Conservation (phyloP, 1,140 invertebrate species). For the Glomeris maerens region DNA sequence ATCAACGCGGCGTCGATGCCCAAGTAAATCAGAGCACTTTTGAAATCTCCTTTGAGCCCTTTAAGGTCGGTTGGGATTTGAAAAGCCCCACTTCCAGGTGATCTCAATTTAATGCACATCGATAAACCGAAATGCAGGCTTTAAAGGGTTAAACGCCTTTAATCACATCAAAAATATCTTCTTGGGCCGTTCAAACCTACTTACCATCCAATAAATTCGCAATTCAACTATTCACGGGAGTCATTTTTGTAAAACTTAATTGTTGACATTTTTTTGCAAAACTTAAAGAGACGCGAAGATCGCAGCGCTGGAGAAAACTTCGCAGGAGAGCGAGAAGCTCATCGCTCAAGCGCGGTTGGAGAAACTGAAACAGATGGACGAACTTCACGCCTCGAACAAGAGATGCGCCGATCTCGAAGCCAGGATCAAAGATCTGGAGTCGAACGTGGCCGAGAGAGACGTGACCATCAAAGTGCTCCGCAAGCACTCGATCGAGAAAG, state of each 20-base stretch:
- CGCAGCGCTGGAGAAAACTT: constrained; percentile 66
- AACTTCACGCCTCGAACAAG: constrained; percentile 61
- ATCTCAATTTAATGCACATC: no score
- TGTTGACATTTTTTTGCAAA: no score
- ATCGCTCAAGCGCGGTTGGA: constrained; percentile 72
- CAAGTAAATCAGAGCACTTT: constrained; percentile 51
- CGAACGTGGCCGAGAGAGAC: constrained; percentile 70
- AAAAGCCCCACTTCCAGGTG: no score
- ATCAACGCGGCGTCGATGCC: constrained; percentile 70
- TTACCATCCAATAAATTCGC: no score
- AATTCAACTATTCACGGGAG: no score
- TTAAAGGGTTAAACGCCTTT: no score
- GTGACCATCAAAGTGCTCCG: constrained; percentile 80
- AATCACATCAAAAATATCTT: no score
- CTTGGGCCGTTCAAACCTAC: no score
- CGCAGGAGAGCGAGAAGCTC: constrained; percentile 68
- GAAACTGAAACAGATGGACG: constrained; percentile 63
- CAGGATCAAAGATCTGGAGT: constrained; percentile 73
- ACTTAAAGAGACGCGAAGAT: constrained; percentile 61
- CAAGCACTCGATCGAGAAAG: constrained; percentile 36
- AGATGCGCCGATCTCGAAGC: constrained; percentile 68
- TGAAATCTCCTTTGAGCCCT: no score
- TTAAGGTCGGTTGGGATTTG: no score
- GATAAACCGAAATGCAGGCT: no score
- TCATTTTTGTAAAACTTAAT: no score